A percentile compares a stretch with the other conserved stretches of the same genome.
Evolutionary conservation across 2,888 invertebrate genomes (phyloP).

Genomic region (Nomada lathburiana): DNA sequence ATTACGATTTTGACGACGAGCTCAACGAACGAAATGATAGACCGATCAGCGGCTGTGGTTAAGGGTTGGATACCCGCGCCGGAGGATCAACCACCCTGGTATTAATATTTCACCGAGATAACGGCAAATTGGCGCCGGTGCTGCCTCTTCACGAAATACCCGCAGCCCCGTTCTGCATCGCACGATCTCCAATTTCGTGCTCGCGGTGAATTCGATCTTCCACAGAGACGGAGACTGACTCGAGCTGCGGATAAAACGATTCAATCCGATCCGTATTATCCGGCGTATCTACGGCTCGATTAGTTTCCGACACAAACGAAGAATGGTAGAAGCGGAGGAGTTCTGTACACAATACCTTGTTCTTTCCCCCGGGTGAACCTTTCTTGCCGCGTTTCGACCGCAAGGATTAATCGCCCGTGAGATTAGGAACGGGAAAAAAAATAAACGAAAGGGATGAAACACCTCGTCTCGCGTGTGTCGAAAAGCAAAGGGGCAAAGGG

Average conservation of each 20-base stretch:
- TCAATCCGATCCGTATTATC: not conserved
- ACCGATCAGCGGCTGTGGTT: constrained; percentile 61
- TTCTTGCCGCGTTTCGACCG: too few relatives aligned
- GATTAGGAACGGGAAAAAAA: too few relatives aligned
- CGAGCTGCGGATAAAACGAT: not conserved
- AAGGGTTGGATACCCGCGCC: constrained; percentile 50
- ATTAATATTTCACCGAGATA: constrained; percentile 58
- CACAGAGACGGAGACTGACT: not conserved
- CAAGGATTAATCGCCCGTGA: too few relatives aligned
- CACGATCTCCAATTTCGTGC: constrained; percentile 23
- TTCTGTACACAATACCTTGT: too few relatives aligned
- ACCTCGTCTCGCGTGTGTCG: too few relatives aligned
- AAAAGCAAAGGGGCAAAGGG: too few relatives aligned
- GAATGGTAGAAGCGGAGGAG: too few relatives aligned
- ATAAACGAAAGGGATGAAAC: too few relatives aligned
- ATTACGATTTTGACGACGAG: constrained; percentile 32
- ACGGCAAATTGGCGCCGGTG: constrained; percentile 39
- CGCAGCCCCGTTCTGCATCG: not conserved
- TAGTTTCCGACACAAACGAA: not conserved
- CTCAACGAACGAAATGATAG: constrained; percentile 66
- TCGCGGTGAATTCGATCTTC: constrained; percentile 13
- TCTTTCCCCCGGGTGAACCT: too few relatives aligned
- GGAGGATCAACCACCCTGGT: constrained; percentile 44
- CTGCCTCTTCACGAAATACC: constrained; percentile 6
- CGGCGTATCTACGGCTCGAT: not conserved